Base-by-base conservation (phyloP, 2,888 invertebrate species). In the Pachycephus smyrnensis region DNA sequence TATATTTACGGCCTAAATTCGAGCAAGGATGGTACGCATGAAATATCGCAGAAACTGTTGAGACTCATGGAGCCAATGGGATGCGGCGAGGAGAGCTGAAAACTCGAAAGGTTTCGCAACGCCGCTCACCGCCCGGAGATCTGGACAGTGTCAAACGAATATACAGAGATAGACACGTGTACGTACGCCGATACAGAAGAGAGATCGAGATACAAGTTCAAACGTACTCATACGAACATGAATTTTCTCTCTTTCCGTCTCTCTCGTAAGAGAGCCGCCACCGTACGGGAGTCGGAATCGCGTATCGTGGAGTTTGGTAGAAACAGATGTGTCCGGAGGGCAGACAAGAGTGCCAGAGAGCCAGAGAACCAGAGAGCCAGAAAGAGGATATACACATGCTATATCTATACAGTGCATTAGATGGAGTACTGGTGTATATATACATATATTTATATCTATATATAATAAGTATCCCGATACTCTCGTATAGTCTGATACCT, bases 11-110 rank as follows among this genome's bases (percentile, higher is more conserved):
- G 9, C 9, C 23, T 23, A 23, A 9, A 23, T 9, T 55, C 23
- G 55, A 9, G 55, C 55, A 55, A 55, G 55, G 55, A 23, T 55
- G 55, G 71, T 32, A 71, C 31, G 71, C 71, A 71, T 71, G 71
- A 71, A 71, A 71, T 12, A 71, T 71, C 71, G 31, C 71, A 71
- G 71, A 33, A 71, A 6, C 71, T 15, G 15, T 71, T 32, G 71
- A 31, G 71, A 31, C 31, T 31, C 31, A 12, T 31, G 12, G 71
- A 12, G 55, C 55, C 55, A 55, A 23, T 55, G 9, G 55, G 55
- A 55, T 55, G 2, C 55, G 23, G 15, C 55, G 55, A 15, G 23
- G 55, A 23, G 23, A 55, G 55, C 23, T 55, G 55, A 23, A 23
- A 55, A 55, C 23, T 55, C 55, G 55, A 55, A 55, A 55, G 55